Evolutionary conservation across 2,113 vertebrate genomes (phyloP), one percentile per base, ranked within the genome.

Genomic region (Talpa occidentalis): DNA sequence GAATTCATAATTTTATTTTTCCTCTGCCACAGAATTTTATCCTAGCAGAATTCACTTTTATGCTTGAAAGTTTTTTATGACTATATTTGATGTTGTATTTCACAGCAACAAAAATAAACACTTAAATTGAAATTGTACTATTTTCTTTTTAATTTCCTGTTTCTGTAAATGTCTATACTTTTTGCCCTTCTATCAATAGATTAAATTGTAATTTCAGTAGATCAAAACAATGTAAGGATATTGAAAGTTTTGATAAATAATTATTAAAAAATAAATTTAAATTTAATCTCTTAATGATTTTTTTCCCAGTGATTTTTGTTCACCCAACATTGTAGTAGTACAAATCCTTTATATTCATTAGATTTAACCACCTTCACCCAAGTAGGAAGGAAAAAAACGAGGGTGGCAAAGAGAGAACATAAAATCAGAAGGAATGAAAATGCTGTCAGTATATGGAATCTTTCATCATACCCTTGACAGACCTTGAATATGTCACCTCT

Each of bases 1-100:
- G 69, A 88, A 59, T 82, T 88, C 52, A 64, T 78, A 77, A 47
- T 69, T 92, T 92, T 35, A 76, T 69, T 88, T 92, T 19, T 88
- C 30, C 82, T 59, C 64, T 78, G 35, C 69, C 70, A 88, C 14
- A 88, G 54, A 83, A 62, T 49, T 54, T 70, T 72, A 47, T 88
- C 70, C 37, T 89, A 84, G 40, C 52, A 6, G 16, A 42, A 88
- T 78, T 78, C 32, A 64, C 30, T 92, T 78, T 59, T 81, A 66
- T 1, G 5, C 76, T 81, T 91, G 26, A 74, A 81, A 76, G 69
- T 67, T 81, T 56, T 81, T 67, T 81, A 40, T 91, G 56, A 91
- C 80, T 80, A 49, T 49, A 59, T 86, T 82, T 74, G 74, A 80
- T 54, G 30, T 42, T 30, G 24, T 82, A 30, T 76, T 94, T 89